These are phyloP conservation scores for Myrmophylax atrothorax DNA, from an alignment of 2,113 vertebrate species.

Conservation along the genomic window DNA sequence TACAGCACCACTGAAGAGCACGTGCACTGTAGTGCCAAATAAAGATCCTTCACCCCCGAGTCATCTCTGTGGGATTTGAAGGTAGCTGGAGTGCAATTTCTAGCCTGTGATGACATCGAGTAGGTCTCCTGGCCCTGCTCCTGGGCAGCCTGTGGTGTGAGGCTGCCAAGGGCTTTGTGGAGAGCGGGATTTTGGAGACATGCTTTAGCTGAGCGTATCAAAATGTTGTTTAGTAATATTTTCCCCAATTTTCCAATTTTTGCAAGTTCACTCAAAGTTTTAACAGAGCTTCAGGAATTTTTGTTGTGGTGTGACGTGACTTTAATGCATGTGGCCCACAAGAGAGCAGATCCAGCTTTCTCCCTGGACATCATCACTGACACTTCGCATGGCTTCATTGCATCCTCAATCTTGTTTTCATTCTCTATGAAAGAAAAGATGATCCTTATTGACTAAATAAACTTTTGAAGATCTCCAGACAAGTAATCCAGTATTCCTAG, in stretches of 20 bases:
- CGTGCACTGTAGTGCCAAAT: background rate
- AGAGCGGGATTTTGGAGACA: fast-evolving
- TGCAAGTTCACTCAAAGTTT: background rate
- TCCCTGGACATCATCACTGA: fast-evolving
- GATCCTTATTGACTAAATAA: background rate
- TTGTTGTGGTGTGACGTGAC: background rate
- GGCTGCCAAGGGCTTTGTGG: background rate
- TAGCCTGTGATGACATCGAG: background rate
- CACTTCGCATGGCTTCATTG: background rate
- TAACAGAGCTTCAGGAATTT: background rate
- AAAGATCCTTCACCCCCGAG: background rate
- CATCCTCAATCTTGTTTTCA: background rate
- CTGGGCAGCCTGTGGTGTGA: background rate
- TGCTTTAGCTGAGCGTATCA: background rate
- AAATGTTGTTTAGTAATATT: background rate
- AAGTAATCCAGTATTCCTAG: background rate
- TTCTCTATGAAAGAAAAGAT: background rate
- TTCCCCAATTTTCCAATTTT: background rate
- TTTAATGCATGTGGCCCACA: background rate
- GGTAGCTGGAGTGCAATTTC: background rate
- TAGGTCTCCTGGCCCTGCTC: background rate
- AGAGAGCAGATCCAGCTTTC: background rate
- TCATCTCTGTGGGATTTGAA: background rate
- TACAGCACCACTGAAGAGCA: background rate
- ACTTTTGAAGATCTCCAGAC: background rate